Conservation (phyloP, 2,113 vertebrate species). For the Pelobates fuscus region DNA sequence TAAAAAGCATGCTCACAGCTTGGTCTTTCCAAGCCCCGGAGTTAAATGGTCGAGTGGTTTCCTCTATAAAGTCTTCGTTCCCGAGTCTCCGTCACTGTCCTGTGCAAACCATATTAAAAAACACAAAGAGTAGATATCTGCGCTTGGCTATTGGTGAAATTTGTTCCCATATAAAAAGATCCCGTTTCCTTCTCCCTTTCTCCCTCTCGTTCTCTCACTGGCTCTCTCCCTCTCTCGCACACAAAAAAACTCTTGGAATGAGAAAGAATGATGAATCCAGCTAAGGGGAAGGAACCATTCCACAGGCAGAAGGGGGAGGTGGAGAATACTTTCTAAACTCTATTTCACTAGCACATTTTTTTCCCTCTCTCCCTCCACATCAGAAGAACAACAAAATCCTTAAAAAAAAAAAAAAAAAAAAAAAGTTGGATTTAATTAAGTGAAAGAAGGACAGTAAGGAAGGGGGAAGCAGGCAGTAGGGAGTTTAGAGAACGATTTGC, state of each 20-base stretch:
- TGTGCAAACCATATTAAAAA: conserved; percentile 25
- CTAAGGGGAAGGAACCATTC: conserved; percentile 38
- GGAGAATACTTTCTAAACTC: conserved; percentile 45
- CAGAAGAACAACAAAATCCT: conserved; percentile 54
- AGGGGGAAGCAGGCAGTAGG: background rate
- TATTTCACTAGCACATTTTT: conserved; percentile 31
- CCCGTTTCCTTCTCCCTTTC: background rate
- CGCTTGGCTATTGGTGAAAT: background rate
- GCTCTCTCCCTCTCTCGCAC: conserved; percentile 38
- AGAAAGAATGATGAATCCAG: conserved; percentile 40
- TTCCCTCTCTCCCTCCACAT: conserved; percentile 35
- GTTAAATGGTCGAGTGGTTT: background rate
- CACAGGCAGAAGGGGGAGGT: conserved; percentile 34
- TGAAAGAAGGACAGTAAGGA: background rate
- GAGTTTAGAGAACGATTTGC: conserved; percentile 9
- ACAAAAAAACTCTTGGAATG: conserved; percentile 49
- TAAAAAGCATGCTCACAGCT: conserved; percentile 64
- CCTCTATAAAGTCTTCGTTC: background rate
- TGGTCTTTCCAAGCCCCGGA: conserved; percentile 49
- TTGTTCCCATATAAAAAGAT: background rate
- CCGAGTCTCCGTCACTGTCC: background rate
- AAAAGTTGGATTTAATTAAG: background rate
- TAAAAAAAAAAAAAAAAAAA: conserved; percentile 34
- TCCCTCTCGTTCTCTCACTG: background rate
- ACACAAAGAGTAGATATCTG: background rate